Conservation (phyloP, 2,113 vertebrate genomes). For the Pao palembangensis region DNA sequence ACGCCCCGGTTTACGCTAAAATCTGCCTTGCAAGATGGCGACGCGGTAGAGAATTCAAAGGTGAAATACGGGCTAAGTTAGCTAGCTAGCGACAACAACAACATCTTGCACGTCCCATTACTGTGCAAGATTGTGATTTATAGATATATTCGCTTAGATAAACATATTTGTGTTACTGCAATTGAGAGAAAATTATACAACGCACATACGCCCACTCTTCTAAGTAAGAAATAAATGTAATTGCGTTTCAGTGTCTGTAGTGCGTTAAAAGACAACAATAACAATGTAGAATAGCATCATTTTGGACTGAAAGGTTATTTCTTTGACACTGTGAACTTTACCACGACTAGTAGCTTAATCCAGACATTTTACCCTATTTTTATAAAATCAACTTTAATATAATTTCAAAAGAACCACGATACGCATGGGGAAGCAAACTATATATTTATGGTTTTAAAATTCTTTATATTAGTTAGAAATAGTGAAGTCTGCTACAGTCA, state of each 20-base stretch:
- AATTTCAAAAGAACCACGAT: not conserved
- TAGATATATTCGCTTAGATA: not conserved
- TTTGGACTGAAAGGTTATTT: not conserved
- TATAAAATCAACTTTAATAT: constrained; percentile 4
- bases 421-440: no score
- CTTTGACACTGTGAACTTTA: not conserved
- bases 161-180: constrained; percentile 7
- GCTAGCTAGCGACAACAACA: constrained; percentile 60
- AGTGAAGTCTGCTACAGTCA: no score
- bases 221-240: constrained; percentile 44
- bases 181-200: constrained; percentile 37
- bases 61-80: constrained; percentile 69
- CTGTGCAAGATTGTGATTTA: not conserved
- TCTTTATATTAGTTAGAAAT: no score
- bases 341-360: no score
- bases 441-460: no score
- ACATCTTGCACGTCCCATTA: constrained; percentile 2
- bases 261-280: constrained; percentile 50
- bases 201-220: constrained; percentile 51
- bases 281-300: constrained; percentile 26
- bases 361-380: not conserved
- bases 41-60: constrained; percentile 74
- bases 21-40: constrained; percentile 79
- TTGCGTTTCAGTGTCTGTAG: constrained; percentile 36
- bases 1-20: constrained; percentile 52